Evolutionary conservation across 2,797 vertebrate species (phyloP).

Genomic region (Pogoniulus pusillus): DNA sequence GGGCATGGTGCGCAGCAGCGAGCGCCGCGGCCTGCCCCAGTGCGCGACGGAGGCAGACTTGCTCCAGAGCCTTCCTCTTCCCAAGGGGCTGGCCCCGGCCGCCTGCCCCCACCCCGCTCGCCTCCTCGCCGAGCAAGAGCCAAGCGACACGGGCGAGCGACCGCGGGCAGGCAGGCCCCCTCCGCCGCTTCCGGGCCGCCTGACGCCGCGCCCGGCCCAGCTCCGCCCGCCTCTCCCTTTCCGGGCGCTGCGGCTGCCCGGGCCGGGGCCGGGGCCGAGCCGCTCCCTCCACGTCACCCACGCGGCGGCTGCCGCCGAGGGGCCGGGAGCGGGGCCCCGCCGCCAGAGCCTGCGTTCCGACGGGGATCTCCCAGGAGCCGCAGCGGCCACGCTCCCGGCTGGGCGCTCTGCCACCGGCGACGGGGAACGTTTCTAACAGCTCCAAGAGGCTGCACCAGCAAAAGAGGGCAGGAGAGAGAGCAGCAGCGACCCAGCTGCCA

Average conservation of each 20-base stretch:
- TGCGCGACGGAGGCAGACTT: rapidly evolving
- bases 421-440: too few species aligned
- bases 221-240: background rate
- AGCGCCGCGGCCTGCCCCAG: background rate
- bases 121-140: too few species aligned
- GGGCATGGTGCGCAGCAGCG: background rate
- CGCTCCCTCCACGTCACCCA: background rate
- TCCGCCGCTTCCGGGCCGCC: background rate
- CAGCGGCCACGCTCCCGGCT: rapidly evolving
- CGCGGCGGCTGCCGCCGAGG: background rate
- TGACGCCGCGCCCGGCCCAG: background rate
- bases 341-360: too few species aligned
- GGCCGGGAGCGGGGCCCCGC: rapidly evolving
- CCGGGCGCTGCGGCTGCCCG: rapidly evolving
- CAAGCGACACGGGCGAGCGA: rapidly evolving
- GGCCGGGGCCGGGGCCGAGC: background rate
- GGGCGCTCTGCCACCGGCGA: rapidly evolving
- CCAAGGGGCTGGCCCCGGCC: rapidly evolving
- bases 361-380: rapidly evolving
- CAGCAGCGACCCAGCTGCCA: background rate
- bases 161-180: background rate
- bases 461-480: background rate
- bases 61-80: background rate
- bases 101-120: background rate
- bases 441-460: rapidly evolving